Evolutionary conservation across 2,888 invertebrate species (phyloP), one percentile per base, ranked within the genome.

Genomic region (Cheilosia pagana): DNA sequence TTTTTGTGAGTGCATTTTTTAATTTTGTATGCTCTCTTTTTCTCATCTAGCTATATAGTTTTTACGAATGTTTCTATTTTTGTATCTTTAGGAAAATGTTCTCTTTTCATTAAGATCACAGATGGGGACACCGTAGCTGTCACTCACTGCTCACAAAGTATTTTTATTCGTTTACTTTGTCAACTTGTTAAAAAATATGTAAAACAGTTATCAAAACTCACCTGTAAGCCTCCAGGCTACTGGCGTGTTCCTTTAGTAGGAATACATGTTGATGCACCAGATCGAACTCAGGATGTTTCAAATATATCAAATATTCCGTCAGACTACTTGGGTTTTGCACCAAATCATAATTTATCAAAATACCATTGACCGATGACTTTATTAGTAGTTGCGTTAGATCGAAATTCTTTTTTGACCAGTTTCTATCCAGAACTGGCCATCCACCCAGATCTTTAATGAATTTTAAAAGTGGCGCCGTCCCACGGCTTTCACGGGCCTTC

Each of bases 361-460:
- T 41, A 19, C 68, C 60, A n/a, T 59, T 6, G 21, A 21, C 35
- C 3, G 76, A 72, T 4, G 39, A 28, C 3, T 81, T 70, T 0
- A 71, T 60, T 0, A 60, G 59, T 35, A 87, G 14, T 5, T 86
- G 43, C 16, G 76, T 12, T 81, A 81, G 86, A 72, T 86, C 57
- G 39, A 78, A 79, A 10, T 78, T 12, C 7, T 60, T 45, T 21
- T 65, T 50, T 0, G 62, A 23, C 87, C 86, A 87, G n/a, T 67
- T 60, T 0, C 76, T 59, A 48, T 81, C 72, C 28, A 86, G 25
- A 21, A 72, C 78, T 4, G 87, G 87, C 78, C 81, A 82, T 8
- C 87, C 87, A 6, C 87, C 87, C 0, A 87, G 16, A 2, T 62
- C 57, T 3, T 86, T 57, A n/a, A 87, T 62, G 5, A 70, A 76